These are phyloP conservation scores for Podiceps cristatus DNA, from an alignment of 2,113 vertebrate genomes.

Conservation along the genomic window DNA sequence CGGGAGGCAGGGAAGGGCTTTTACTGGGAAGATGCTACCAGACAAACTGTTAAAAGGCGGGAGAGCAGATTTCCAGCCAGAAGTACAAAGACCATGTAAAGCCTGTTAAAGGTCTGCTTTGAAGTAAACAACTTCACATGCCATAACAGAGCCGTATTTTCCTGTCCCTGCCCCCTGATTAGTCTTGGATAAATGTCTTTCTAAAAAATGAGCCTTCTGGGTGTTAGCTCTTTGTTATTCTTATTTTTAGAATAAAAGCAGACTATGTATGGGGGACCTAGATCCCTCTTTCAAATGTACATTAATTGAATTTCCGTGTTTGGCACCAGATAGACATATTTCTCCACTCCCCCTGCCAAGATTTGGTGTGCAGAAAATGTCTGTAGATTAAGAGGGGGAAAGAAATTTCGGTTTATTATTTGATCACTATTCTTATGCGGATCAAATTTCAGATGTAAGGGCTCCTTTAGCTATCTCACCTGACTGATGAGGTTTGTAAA, in stretches of 20 bases:
- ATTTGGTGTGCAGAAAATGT: not conserved
- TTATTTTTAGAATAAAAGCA: constrained; percentile 15
- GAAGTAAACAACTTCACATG: constrained; percentile 4
- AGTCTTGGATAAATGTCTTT: not conserved
- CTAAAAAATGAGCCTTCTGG: not conserved
- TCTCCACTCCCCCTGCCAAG: not conserved
- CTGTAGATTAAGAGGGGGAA: not conserved
- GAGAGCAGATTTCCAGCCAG: not conserved
- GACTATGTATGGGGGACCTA: not conserved
- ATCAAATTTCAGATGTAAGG: not conserved
- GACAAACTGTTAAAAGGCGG: not conserved
- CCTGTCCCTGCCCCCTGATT: not conserved
- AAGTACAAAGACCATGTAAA: not conserved
- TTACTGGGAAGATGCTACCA: constrained; percentile 1
- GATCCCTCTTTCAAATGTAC: constrained; percentile 9
- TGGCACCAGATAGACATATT: not conserved
- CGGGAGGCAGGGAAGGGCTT: not conserved
- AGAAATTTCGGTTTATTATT: not conserved
- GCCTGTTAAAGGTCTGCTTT: constrained; percentile 21
- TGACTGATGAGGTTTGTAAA: constrained; percentile 34
- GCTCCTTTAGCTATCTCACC: constrained; percentile 27
- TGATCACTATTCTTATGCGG: not conserved
- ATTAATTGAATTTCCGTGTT: constrained; percentile 51
- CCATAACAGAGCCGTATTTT: not conserved
- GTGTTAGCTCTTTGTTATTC: constrained; percentile 5